Percentiles rank a stretch among this genome's conserved stretches.
These are phyloP conservation scores for Pemphredon lugubris DNA, from an alignment of 2,888 invertebrate species.

Conservation along the genomic window DNA sequence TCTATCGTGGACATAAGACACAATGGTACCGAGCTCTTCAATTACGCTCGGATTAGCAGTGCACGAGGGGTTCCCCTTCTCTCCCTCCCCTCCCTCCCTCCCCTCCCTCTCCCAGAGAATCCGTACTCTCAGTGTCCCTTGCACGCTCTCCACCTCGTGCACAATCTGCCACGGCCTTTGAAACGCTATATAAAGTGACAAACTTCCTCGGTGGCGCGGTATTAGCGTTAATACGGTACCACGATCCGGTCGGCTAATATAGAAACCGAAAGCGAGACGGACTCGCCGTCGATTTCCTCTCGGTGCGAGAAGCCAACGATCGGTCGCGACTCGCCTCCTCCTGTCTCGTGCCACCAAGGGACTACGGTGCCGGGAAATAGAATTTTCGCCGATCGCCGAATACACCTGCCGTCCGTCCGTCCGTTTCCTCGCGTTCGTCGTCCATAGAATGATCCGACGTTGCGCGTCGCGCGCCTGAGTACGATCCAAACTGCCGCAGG, in stretches of 20 bases:
- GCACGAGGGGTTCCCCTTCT: slow-evolving; percentile 59
- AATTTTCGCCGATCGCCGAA: too few relatives aligned
- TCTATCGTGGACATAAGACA: slow-evolving; percentile 58
- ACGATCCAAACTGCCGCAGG: too few relatives aligned
- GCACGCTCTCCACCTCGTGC: slow-evolving; percentile 66
- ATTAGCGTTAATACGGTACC: slow-evolving; percentile 64
- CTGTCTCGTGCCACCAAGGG: too few relatives aligned
- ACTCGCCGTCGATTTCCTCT: slow-evolving; percentile 10
- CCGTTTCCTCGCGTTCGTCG: slow-evolving; percentile 5
- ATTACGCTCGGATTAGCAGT: slow-evolving; percentile 64
- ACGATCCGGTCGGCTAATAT: slow-evolving; percentile 42
- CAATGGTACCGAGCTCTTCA: slow-evolving; percentile 61
- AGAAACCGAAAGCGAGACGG: slow-evolving; percentile 12
- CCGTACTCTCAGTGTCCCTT: slow-evolving; percentile 65
- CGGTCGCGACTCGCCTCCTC: too few relatives aligned
- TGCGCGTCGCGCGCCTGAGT: neutral
- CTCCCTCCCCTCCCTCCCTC: slow-evolving; percentile 33
- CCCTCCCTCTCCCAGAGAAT: slow-evolving; percentile 50
- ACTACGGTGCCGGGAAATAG: too few relatives aligned
- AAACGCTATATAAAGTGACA: slow-evolving; percentile 79
- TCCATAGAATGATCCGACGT: too few relatives aligned
- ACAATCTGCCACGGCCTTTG: slow-evolving; percentile 71
- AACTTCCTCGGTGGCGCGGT: slow-evolving; percentile 72
- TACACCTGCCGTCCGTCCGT: slow-evolving; percentile 3
- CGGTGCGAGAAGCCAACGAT: too few relatives aligned